Base-by-base conservation (phyloP, 2,888 invertebrate species). In the Clivina fossor region DNA sequence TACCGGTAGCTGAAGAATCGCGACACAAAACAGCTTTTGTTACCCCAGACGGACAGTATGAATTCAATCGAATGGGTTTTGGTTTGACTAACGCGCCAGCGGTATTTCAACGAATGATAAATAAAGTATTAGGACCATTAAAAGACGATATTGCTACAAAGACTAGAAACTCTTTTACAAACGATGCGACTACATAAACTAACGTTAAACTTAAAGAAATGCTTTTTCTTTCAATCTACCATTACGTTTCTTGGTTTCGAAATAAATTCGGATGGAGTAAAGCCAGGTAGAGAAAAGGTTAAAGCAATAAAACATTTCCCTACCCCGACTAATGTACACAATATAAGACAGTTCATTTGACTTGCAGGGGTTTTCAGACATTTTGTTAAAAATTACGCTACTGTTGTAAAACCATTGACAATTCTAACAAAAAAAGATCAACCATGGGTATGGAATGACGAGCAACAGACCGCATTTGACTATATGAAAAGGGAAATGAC, bases 61-160 rank as follows among this genome's bases (percentile, higher is more conserved):
- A 71, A 60, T 69, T 64, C 44, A 43, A 59, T 2, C 46, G 62
- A 0, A 63, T 68, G 64, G 64, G 67, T 3, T 72, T 71, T 53
- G 69, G 69, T 4, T 57, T 70, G 3, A 41, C 62, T 1, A 70
- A 71, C 46, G 68, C 68, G 1, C 67, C 68, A 4, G 60, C 62
- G 18, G 63, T 64, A 15, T 72, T 70, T 59, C 68, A 68, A 49
- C 48, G 65, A 19, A 57, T 65, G 47, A 66, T 70, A 4, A 58
- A 60, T 46, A 47, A 18, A 13, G 33, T 58, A 19, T 43, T 43
- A 15, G 43, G 26, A 2, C 40, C 30, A 13, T 20, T 19, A n/a
- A 11, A 38, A 19, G 22, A 33, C 33, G 30, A 33, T 9, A 43
- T 26, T 3, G 56, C 41, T 13, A 26, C n/a, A n/a, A n/a, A n/a